These are phyloP conservation scores for Dromiciops gliroides DNA, from an alignment of 2,113 vertebrate genomes.

Conservation along the genomic window DNA sequence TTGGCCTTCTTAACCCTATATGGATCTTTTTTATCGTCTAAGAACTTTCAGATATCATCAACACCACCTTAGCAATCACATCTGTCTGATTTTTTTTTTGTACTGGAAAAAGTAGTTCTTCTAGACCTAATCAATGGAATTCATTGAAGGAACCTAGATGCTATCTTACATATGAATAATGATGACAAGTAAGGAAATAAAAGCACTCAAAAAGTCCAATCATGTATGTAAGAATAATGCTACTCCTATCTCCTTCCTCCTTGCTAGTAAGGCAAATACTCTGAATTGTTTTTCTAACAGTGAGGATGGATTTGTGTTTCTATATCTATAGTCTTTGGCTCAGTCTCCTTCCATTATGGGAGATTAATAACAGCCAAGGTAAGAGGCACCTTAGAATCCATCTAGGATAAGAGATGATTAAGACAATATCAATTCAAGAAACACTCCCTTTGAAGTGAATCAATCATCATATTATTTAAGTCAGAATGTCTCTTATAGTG, in stretches of 20 bases:
- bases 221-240: no score
- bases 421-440: conserved; percentile 24
- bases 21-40: not conserved
- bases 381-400: not conserved
- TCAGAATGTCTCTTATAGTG: conserved; percentile 36
- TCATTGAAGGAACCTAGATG: not conserved
- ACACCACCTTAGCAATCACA: not conserved
- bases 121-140: not conserved
- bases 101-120: not conserved
- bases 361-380: not conserved
- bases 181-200: not conserved
- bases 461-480: conserved; percentile 57
- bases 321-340: not conserved
- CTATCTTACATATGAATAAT: not conserved
- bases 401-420: no score
- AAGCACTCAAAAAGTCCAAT: not conserved
- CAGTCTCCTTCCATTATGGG: not conserved
- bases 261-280: not conserved
- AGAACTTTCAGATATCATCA: not conserved
- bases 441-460: conserved; percentile 62
- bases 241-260: not conserved
- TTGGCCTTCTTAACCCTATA: not conserved
- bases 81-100: not conserved
- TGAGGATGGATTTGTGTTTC: not conserved
- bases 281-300: not conserved